Base-by-base conservation (phyloP, 1,140 invertebrate species). In the Cyclargus thomasi region DNA sequence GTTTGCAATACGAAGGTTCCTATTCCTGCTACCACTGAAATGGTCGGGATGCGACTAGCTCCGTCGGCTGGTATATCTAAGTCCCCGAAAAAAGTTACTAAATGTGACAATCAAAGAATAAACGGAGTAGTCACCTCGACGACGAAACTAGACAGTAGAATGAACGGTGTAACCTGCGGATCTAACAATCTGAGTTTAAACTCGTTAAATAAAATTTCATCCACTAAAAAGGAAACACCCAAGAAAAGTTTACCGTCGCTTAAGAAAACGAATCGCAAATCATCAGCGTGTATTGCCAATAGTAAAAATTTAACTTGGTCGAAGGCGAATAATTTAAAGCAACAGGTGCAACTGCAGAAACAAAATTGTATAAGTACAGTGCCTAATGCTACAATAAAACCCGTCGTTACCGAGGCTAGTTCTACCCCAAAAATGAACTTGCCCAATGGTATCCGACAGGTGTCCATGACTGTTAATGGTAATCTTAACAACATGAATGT, bases 291-390 rank as follows among this genome's bases (percentile, higher is more conserved):
- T 70, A 90, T 88, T 59, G 88, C 88, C 22, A 90, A 90, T 66
- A 90, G 84, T 74, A 90, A 90, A 77, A 90, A 90, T 23, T 74
- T 90, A n/a, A 85, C 86, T 1, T 90, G 88, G 88, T 90, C 88
- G 18, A 90, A 87, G 75, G 88, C 83, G 39, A 90, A 88, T 65
- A 90, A 90, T 73, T 70, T 90, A 2, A 90, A 90, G 74, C 87
- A 89, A 74, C 87, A 89, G 78, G 77, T 86, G 47, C 86, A 90
- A 69, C 72, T 85, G 36, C 87, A 88, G 62, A 83, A 88, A 78
- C 84, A 90, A 75, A 86, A 84, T 67, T 86, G 83, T 80, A 67
- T 75, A 17, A 90, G 88, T 72, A 66, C 78, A n/a, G 64, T 67
- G 53, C 78, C 78, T 73, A 78, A 65, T 67, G 65, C 79, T 21